phyloP scores from a whole-genome alignment of 1,140 invertebrate genomes.

The Zaprionus capensis region DNA sequence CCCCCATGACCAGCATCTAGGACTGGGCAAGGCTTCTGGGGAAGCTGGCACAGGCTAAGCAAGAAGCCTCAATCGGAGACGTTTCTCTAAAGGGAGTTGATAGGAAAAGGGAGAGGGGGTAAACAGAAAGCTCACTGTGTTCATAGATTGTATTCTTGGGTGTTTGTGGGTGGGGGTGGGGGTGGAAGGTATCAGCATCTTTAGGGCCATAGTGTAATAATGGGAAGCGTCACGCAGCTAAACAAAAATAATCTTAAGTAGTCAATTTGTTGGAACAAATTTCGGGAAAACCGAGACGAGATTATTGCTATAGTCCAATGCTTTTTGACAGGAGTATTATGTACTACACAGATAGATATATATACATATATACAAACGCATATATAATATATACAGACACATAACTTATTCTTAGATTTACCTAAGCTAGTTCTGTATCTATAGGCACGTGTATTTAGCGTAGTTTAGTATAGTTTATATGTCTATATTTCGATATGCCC shows the following conservation, averaged over 20 bases:
- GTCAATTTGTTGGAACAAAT: slow-evolving; percentile 66
- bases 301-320: slow-evolving; percentile 31
- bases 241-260: slow-evolving; percentile 66
- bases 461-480: slow-evolving; percentile 34
- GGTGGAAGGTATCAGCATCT: slow-evolving; percentile 3
- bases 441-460: slow-evolving; percentile 11
- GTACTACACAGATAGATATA: slow-evolving; percentile 44
- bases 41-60: slow-evolving; percentile 37
- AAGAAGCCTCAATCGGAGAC: slow-evolving; percentile 43
- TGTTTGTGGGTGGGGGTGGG: background rate
- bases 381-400: slow-evolving; percentile 13
- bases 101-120: slow-evolving; percentile 17
- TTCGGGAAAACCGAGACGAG: background rate
- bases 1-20: slow-evolving; percentile 58
- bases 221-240: background rate
- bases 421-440: slow-evolving; percentile 15
- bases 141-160: slow-evolving; percentile 64
- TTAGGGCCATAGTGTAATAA: slow-evolving; percentile 41
- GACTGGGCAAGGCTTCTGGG: slow-evolving; percentile 42
- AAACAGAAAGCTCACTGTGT: slow-evolving; percentile 75
- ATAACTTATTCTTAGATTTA: slow-evolving; percentile 47
- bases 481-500: slow-evolving; percentile 38
- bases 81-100: slow-evolving; percentile 45
- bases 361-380: slow-evolving; percentile 18
- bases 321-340: slow-evolving; percentile 63